Base-by-base conservation (phyloP, 2,797 vertebrate genomes). In the Merluccius polli region DNA sequence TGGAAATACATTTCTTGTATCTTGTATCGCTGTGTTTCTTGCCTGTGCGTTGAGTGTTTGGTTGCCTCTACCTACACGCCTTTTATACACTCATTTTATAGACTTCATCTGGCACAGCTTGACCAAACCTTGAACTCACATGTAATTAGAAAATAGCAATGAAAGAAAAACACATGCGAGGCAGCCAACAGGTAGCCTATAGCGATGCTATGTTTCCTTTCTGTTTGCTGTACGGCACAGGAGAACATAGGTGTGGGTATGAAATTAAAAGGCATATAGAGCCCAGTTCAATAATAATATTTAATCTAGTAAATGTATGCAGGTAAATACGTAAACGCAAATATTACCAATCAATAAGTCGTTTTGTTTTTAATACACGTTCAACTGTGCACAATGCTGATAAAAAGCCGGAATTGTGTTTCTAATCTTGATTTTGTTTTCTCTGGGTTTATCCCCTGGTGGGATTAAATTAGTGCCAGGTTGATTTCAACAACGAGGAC, bases 41-140 rank as follows among this genome's bases (percentile, higher is more conserved):
- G 90, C 86, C 88, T 83, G 2, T 0, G 88, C 4, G 90, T 88
- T 82, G 90, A 84, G 84, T 90, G 87, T 91, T 92, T 92, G 89
- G 86, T 84, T 84, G 88, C 86, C 85, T 87, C 81, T 80, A 86
- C 86, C 84, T 84, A 87, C 88, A 87, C 82, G 87, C 85, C 83
- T 89, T 92, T 92, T 90, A 92, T 90, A 86, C 91, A 91, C 82
- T 91, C 79, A 86, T 92, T 91, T 89, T 87, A 90, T 90, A 90
- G 82, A 84, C 84, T 84, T 86, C 90, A 92, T 86, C 87, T 89
- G 90, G 84, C 90, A 89, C 87, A 86, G 89, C 85, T 77, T 76
- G 68, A 78, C 87, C 87, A 84, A 33, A 84, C 82, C 86, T 87
- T 90, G 91, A 89, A 87, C 80, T 88, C 75, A 84, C 79, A 85